These are phyloP conservation scores for Loris lydekkerianus DNA, from an alignment of 2,797 vertebrate genomes.

Conservation along the genomic window DNA sequence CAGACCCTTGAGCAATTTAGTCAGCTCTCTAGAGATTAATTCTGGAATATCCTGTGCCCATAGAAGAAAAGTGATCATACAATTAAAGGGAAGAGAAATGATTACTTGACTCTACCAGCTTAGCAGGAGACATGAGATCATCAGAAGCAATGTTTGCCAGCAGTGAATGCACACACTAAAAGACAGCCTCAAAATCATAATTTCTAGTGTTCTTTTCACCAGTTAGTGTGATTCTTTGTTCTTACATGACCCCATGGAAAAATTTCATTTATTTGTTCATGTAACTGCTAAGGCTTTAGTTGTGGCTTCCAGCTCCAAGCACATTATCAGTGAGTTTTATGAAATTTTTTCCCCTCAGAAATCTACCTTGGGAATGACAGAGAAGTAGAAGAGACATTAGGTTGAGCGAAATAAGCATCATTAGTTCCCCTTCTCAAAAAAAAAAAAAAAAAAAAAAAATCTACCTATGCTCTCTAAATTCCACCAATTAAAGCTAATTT, in stretches of 20 bases:
- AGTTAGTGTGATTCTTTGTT: background rate
- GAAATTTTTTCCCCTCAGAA: background rate
- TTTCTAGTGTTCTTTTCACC: background rate
- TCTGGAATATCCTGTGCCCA: background rate
- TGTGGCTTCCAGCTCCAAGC: background rate
- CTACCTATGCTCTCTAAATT: background rate
- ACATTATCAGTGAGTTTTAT: background rate
- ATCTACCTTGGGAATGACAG: background rate
- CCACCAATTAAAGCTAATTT: background rate
- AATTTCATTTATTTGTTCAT: background rate
- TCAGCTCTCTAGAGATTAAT: conserved; percentile 41
- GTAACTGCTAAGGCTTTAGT: background rate
- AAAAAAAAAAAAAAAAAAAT: too few relatives aligned
- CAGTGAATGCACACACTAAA: background rate
- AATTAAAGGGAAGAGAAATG: conserved; percentile 25
- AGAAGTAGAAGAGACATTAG: background rate
- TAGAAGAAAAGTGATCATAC: background rate
- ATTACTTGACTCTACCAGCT: background rate
- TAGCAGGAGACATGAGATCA: conserved; percentile 7
- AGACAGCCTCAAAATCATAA: background rate
- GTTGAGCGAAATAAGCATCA: background rate
- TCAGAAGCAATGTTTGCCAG: background rate
- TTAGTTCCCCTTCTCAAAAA: background rate
- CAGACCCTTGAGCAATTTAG: background rate
- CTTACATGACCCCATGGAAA: background rate